These are phyloP conservation scores for Luperina testacea DNA, from an alignment of 2,888 invertebrate genomes.

Conservation along the genomic window DNA sequence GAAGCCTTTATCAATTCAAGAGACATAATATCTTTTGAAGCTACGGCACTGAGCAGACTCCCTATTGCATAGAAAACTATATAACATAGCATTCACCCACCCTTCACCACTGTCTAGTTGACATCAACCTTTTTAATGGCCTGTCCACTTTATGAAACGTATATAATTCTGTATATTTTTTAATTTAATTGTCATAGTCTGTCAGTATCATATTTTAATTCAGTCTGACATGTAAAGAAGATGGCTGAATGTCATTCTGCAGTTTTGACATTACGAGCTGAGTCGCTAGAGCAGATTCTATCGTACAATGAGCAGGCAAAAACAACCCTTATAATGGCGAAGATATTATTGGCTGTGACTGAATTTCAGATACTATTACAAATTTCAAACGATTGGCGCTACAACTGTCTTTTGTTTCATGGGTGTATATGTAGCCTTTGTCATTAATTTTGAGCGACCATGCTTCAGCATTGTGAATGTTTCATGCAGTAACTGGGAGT, in stretches of 20 bases:
- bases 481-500: background rate
- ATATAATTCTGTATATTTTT: background rate
- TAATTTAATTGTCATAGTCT: background rate
- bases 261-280: background rate
- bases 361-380: background rate
- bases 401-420: background rate
- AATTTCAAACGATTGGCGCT: background rate
- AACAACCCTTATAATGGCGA: no score
- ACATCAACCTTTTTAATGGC: background rate
- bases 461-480: background rate
- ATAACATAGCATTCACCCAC: no score
- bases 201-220: background rate
- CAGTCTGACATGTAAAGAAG: background rate
- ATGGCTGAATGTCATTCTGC: background rate
- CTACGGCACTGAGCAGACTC: background rate
- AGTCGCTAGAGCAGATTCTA: background rate
- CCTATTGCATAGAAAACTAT: background rate
- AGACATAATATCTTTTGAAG: background rate
- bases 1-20: no score
- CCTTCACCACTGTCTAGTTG: background rate
- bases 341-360: background rate
- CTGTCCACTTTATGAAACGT: background rate
- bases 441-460: background rate
- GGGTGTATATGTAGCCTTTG: no score
- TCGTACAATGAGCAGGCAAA: background rate